Conservation (phyloP, 2,797 vertebrate genomes). For the Pseudochirops corinnae region DNA sequence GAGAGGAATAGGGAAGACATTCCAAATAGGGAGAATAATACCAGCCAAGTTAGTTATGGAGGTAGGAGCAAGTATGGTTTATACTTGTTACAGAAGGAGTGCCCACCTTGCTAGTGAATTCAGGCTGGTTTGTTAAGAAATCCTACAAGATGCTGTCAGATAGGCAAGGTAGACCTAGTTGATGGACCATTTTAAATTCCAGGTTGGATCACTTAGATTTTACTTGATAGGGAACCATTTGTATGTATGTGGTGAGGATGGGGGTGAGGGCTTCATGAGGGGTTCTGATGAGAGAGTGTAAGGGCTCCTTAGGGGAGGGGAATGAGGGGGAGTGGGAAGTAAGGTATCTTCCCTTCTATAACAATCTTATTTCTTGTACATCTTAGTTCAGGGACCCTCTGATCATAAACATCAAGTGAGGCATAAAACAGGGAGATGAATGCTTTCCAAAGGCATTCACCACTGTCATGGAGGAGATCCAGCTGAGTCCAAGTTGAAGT, state of each 20-base stretch:
- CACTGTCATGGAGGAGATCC: not conserved
- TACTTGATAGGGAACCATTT: not conserved
- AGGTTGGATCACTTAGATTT: not conserved
- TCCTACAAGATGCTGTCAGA: not conserved
- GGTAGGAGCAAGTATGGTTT: not conserved
- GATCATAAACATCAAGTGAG: not conserved
- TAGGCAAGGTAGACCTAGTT: not conserved
- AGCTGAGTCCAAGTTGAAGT: not conserved
- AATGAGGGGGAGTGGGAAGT: not conserved
- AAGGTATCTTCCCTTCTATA: not conserved
- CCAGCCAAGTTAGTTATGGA: not conserved
- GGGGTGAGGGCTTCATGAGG: not conserved
- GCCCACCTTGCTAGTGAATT: not conserved
- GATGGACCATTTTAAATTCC: not conserved
- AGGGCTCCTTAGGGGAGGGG: not conserved
- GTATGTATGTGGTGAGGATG: not conserved
- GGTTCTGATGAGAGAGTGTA: not conserved
- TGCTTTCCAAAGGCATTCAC: not conserved
- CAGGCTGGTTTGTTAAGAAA: not conserved
- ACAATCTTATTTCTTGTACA: not conserved
- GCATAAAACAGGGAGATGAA: not conserved
- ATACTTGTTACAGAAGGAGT: not conserved
- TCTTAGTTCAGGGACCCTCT: not conserved
- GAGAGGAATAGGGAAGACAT: not conserved
- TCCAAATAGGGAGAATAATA: not conserved